phyloP scores from a whole-genome alignment of 2,888 invertebrate species.

The Dolichopus griseipennis region DNA sequence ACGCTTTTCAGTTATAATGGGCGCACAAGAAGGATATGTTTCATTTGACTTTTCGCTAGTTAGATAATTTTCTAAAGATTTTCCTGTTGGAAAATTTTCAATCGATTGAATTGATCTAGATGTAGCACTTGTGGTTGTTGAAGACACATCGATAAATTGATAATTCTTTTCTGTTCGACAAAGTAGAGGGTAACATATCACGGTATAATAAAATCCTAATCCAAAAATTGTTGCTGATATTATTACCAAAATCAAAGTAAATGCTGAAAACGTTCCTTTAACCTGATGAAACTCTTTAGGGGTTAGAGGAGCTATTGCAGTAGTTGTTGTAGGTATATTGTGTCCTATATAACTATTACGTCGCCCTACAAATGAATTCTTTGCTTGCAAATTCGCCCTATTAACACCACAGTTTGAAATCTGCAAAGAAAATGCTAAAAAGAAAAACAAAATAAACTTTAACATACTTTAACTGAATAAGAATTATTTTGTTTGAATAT shows the following conservation, averaged over 20 bases:
- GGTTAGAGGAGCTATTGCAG: constrained; percentile 27
- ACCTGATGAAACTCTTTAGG: constrained; percentile 37
- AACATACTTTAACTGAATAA: no score
- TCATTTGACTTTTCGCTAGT: not conserved
- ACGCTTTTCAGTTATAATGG: not conserved
- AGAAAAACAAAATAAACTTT: no score
- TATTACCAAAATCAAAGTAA: constrained; percentile 50
- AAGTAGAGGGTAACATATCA: constrained; percentile 57
- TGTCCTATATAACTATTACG: constrained; percentile 23
- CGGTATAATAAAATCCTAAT: constrained; percentile 52
- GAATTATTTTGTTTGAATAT: no score
- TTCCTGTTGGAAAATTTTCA: constrained; percentile 34
- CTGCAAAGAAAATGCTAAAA: no score
- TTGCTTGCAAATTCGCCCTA: not conserved
- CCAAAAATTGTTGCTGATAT: constrained; percentile 34
- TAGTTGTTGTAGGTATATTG: not conserved
- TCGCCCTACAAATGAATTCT: constrained; percentile 18
- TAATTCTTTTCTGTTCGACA: constrained; percentile 44
- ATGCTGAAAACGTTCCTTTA: constrained; percentile 49
- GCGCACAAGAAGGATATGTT: not conserved
- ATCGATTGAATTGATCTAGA: constrained; percentile 42
- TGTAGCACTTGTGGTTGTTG: constrained; percentile 40
- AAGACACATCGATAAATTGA: constrained; percentile 41
- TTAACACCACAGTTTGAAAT: not conserved
- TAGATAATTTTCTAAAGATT: not conserved